Conservation (phyloP, 2,888 invertebrate species). For the Tanytarsus gracilentus region DNA sequence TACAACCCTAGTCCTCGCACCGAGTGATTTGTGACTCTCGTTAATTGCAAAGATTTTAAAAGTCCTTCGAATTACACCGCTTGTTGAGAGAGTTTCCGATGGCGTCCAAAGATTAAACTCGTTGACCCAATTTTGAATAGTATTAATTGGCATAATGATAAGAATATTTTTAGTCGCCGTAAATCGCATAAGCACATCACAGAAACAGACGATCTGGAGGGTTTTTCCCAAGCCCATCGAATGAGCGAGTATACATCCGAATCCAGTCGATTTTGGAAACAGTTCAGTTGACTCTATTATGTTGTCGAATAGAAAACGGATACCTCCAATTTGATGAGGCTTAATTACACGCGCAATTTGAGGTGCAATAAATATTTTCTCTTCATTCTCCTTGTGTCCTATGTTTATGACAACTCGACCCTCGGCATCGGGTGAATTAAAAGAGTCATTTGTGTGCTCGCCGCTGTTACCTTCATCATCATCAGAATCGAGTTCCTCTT, state of each 20-base stretch:
- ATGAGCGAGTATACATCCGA: constrained; percentile 97
- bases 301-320: constrained; percentile 92
- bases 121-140: constrained; percentile 92
- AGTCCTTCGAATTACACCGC: constrained; percentile 66
- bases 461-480: constrained; percentile 88
- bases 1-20: constrained; percentile 77
- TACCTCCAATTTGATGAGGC: constrained; percentile 95
- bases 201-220: constrained; percentile 88
- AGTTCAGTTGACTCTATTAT: constrained; percentile 87
- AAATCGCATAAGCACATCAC: constrained; percentile 88
- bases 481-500: constrained; percentile 66
- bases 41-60: constrained; percentile 87
- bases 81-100: constrained; percentile 51
- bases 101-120: constrained; percentile 99
- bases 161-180: constrained; percentile 82
- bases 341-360: constrained; percentile 86
- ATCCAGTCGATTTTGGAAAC: constrained; percentile 79
- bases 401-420: constrained; percentile 89
- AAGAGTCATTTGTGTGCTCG: constrained; percentile 85
- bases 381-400: constrained; percentile 82
- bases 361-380: constrained; percentile 84
- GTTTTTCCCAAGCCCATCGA: constrained; percentile 99
- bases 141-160: constrained; percentile 97
- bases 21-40: constrained; percentile 86
- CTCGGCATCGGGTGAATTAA: constrained; percentile 83